These are phyloP conservation scores for Ascidia mentula DNA, from an alignment of 23 tunicate species.

Conservation along the genomic window DNA sequence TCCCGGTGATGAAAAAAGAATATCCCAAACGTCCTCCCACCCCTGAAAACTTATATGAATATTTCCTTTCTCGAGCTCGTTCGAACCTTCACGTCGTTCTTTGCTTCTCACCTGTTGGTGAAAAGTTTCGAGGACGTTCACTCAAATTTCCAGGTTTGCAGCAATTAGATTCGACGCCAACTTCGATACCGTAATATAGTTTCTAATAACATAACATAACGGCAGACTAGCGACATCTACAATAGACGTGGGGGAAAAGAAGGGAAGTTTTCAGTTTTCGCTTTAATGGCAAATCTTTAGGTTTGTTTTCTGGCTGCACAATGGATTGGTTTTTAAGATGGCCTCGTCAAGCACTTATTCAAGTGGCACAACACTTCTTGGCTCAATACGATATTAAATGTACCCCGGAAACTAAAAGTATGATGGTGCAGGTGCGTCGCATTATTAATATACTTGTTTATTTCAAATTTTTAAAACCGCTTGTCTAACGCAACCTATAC, in stretches of 20 bases:
- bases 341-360: constrained; percentile 79
- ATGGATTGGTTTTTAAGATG: constrained; percentile 91
- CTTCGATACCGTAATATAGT: not conserved
- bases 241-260: not conserved
- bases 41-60: constrained; percentile 81
- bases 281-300: too few relatives aligned
- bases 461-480: too few relatives aligned
- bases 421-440: constrained; percentile 66
- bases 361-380: constrained; percentile 75
- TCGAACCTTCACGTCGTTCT: constrained; percentile 75
- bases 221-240: not conserved
- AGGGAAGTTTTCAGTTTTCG: too few relatives aligned
- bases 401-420: constrained; percentile 50
- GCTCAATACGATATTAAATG: constrained; percentile 61
- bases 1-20: constrained; percentile 73
- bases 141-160: constrained; percentile 79
- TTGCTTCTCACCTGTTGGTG: constrained; percentile 89
- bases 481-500: too few relatives aligned
- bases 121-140: constrained; percentile 69
- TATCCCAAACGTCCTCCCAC: constrained; percentile 85
- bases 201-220: too few relatives aligned
- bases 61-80: constrained; percentile 68
- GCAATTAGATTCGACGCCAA: not conserved
- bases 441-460: not conserved
- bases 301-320: constrained; percentile 83